A percentile compares a stretch with the other conserved stretches of the same genome.
These are phyloP conservation scores for Calyptommatus sinebrachiatus DNA, from an alignment of 2,113 vertebrate genomes.

Conservation along the genomic window DNA sequence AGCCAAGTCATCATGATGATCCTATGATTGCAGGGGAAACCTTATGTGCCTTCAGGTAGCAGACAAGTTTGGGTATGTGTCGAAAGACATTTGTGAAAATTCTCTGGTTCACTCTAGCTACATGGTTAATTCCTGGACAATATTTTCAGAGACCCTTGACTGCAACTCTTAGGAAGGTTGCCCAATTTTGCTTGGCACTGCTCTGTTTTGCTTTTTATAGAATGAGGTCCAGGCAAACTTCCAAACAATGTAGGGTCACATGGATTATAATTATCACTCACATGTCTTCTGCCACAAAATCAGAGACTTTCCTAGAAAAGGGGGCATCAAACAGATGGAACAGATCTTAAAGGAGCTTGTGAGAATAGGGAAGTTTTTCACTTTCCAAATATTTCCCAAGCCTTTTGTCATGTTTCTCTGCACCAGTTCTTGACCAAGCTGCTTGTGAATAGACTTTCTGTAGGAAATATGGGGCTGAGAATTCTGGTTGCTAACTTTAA, in stretches of 20 bases:
- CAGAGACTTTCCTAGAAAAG: background rate
- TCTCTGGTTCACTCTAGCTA: background rate
- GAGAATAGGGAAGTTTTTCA: background rate
- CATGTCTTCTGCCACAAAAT: background rate
- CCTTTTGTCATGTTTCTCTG: background rate
- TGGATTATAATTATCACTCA: background rate
- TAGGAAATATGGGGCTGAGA: too few species aligned
- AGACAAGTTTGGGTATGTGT: background rate
- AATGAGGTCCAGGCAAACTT: background rate
- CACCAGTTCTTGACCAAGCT: background rate
- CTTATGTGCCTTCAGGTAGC: background rate
- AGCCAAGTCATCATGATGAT: too few species aligned
- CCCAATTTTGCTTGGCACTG: conserved; percentile 12
- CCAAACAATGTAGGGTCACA: background rate
- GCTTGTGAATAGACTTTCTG: background rate
- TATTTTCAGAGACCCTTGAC: background rate
- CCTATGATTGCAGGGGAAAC: too few species aligned
- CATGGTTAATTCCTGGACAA: background rate
- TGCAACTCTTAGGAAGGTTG: conserved; percentile 7
- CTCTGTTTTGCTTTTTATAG: background rate
- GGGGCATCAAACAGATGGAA: background rate
- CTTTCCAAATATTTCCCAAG: background rate
- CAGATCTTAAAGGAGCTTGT: background rate
- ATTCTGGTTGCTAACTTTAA: background rate
- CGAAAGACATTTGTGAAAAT: background rate